Evolutionary conservation across 2,797 vertebrate species (phyloP).

Genomic region (Nothura maculosa): DNA sequence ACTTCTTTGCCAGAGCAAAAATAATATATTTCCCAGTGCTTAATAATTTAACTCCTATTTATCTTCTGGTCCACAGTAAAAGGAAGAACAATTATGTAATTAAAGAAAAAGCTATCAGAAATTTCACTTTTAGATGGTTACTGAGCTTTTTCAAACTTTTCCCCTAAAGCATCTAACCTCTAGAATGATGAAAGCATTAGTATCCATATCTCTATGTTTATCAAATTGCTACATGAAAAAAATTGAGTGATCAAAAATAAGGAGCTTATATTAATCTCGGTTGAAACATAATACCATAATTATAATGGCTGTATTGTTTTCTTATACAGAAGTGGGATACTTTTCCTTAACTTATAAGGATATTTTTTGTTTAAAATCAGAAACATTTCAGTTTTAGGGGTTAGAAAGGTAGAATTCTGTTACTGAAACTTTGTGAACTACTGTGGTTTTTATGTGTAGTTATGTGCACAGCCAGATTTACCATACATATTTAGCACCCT

Average conservation of each 20-base stretch:
- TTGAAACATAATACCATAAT: background rate
- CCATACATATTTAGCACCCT: background rate
- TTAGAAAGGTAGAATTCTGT: background rate
- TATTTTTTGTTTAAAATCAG: background rate
- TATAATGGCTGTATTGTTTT: background rate
- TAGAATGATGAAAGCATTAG: background rate
- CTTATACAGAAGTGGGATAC: background rate
- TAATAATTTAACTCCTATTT: constrained; percentile 62
- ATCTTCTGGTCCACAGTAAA: constrained; percentile 55
- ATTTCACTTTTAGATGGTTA: background rate
- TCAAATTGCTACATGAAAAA: background rate
- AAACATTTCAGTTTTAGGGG: background rate
- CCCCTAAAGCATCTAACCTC: background rate
- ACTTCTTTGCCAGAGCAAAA: background rate
- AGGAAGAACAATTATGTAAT: constrained; percentile 44
- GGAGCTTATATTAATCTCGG: background rate
- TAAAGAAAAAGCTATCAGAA: background rate
- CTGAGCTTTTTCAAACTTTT: background rate
- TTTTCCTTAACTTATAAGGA: background rate
- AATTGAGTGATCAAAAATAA: background rate
- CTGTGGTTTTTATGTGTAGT: background rate
- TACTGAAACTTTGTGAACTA: background rate
- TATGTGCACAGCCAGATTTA: background rate
- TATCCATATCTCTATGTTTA: background rate
- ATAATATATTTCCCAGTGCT: constrained; percentile 1